Evolutionary conservation across 1,140 invertebrate species (phyloP), one percentile per base, ranked within the genome.

Genomic region (Aradophagus sp.): DNA sequence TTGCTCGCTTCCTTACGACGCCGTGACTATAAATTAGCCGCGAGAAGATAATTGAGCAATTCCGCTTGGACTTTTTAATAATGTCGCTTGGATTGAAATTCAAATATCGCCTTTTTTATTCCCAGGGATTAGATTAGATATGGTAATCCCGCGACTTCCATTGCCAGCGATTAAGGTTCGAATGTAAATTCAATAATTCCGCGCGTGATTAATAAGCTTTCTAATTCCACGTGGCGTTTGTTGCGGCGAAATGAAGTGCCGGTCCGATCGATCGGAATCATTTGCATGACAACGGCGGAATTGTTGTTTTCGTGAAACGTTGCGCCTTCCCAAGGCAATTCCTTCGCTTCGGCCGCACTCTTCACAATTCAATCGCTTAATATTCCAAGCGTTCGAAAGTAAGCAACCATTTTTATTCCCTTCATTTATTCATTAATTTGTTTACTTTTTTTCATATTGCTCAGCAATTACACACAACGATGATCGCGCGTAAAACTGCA

Each of bases 151-250:
- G 48, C 35, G 29, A 47, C 23, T 48, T 42, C 7, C 34, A 56
- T 56, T 42, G 36, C 12, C 44, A 31, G 31, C 31, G 42, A 69
- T 62, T 62, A 56, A 48, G 56, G 14, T 14, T 36, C 42, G 41
- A 48, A 68, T 55, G n/a, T 68, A 68, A 61, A 68, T 68, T 68
- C 56, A 68, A 68, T 68, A 23, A 61, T 48, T 48, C 42, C 55
- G 3, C 13, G 35, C 19, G 34, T 61, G 55, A 68, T 68, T 61
- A 61, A 68, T 61, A 59, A 53, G 39, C 65, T 61, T 68, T 68
- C 65, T 55, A 61, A 61, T 55, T 55, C 48, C 34, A 45, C 31
- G 35, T 38, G 35, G 35, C 17, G 19, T 44, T 41, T 42, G 27
- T 42, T 56, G 26, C 16, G 11, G 17, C 26, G 48, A 53, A 65